Base-by-base conservation (phyloP, 2,888 invertebrate species). In the Eupithecia dodoneata region DNA sequence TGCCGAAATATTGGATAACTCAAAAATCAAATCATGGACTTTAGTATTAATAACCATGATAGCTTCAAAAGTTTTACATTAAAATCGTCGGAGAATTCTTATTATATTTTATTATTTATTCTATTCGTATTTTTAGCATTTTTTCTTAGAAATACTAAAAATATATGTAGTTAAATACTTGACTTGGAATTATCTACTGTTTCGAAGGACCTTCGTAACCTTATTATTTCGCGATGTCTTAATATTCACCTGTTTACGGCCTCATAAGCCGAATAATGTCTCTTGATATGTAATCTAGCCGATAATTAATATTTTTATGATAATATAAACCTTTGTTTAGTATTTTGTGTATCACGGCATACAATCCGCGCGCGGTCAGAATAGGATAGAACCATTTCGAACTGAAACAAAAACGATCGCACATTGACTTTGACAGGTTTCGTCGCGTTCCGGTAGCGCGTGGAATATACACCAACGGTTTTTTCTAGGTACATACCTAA, bases 251-350 rank as follows among this genome's bases (percentile, higher is more conserved):
- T 75, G 71, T 74, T 79, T 67, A 79, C 66, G 72, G 49, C 18
- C 74, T 79, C 69, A 73, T 79, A 79, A 76, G 74, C 72, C 30
- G 67, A 69, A 72, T 73, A 74, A 76, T 72, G 74, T 55, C 52
- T 70, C 52, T 70, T 70, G 18, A n/a, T 45, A 70, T 4, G 13
- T 30, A 70, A 70, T 70, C n/a, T 45, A 47, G 18, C 10, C 18
- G 18, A 70, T 70, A 71, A 74, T 76, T 73, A 75, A 52, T 30
- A 41, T 47, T 76, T 79, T 74, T 70, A 79, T 71, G 72, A 71
- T 66, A 65, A 72, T n/a, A 77, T 71, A 30, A 63, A 63, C 12
- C 63, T 63, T 30, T 63, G 18, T 59, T 63, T 63, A 63, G 10
- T 63, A 30, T 63, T 63, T 30, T 30, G 10, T 18, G 9, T 18